Evolutionary conservation across 2,113 vertebrate species (phyloP), one percentile per base, ranked within the genome.

Genomic region (Triplophysa siluroides): DNA sequence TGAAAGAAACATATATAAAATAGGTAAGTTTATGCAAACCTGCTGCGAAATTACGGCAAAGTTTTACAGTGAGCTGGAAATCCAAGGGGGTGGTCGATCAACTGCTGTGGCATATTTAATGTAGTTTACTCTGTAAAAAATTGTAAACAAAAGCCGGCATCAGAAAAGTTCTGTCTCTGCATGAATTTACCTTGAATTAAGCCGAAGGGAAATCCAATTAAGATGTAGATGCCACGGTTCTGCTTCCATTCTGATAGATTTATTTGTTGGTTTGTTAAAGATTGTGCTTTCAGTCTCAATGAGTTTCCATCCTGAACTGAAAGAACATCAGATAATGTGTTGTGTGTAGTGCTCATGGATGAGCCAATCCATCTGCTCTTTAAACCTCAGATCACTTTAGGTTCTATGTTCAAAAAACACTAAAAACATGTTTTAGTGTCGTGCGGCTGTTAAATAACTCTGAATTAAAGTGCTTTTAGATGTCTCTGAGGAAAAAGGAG

Each of bases 101-200:
- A n/a, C 16, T 65, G 33, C 63, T 41, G 10, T 38, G 29, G 38
- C 10, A 14, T 41, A 3, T 63, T 63, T 63, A 29, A 3, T 29
- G 33, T 38, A 38, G 14, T 8, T 33, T 66, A 65, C n/a, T n/a
- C n/a, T n/a, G n/a, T n/a, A 52, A 52, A 3, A 29, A 13, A 26
- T 52, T 29, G 14, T 70, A 3, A 70, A 45, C 68, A 70, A 70
- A 70, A 38, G 33, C 33, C 8, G 68, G 45, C 68, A 70, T 70
- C n/a, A 38, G 33, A 7, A 38, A 38, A 38, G 6, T 21, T 3
- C 21, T 70, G 19, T 70, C 21, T 12, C 43, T 70, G 67, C 14
- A 52, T 21, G 50, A 70, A 13, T 52, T 70, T 14, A 70, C 45
- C 13, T 11, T 52, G 45, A 45, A 70, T 13, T 69, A 43, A 43